Base-by-base conservation (phyloP, 2,888 invertebrate species). In the Adela reaumurella region DNA sequence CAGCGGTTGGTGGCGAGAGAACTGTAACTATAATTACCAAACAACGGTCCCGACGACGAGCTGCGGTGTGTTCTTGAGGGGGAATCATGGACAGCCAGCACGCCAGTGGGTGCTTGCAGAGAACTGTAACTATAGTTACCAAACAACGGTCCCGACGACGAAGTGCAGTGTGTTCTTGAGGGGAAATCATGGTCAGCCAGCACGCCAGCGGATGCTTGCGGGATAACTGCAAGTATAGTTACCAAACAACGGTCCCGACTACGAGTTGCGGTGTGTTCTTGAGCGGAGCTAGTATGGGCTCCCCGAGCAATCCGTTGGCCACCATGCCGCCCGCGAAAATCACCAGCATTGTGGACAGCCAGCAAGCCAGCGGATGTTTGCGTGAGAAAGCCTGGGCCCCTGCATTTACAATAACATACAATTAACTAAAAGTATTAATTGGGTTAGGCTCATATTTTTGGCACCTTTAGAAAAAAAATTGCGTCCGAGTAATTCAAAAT, bases 301-400 rank as follows among this genome's bases (percentile, higher is more conserved):
- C 99, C 29, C 98, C 97, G 49, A 99, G 83, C 56, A 99, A 83
- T 49, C 94, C 92, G 73, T 95, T 96, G 62, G 94, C 94, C 54
- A 99, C 85, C 87, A 99, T 94, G 57, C 94, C 93, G 55, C 98
- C 96, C 52, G 97, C 94, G 81, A 97, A 99, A 62, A 97, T 95
- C 52, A 97, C 92, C 64, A 99, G 80, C 96, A 99, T 97, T 50
- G 94, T 96, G 43, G 97, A 96, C 53, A 99, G 78, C 97, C 97
- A 99, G 70, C 97, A 97, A 55, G 97, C 90, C 58, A 99, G 74
- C 0, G 99, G 98, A 73, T 99, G 98, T 73, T 97, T 97, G 52
- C 99, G 83, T 43, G 97, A 96, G 73, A 99, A 99, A 49, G 89
- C 81, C 64, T 92, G 89, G 11, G 93, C 91, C 54, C 92, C 92